Conservation (phyloP, 2,113 vertebrate species). For the Tragelaphus buxtoni region DNA sequence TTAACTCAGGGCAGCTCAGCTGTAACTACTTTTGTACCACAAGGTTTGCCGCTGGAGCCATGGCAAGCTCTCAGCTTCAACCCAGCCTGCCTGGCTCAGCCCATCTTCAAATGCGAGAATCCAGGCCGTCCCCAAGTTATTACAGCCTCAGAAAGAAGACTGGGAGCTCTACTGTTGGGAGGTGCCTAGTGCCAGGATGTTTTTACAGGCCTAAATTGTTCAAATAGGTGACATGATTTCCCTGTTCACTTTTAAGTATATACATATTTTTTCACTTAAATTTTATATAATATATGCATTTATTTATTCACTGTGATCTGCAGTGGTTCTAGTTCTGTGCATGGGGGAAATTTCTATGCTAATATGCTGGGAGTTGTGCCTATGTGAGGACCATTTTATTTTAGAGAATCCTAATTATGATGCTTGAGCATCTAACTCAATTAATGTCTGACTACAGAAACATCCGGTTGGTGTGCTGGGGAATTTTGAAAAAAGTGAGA, state of each 20-base stretch:
- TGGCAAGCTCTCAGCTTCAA: not conserved
- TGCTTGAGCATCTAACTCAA: not conserved
- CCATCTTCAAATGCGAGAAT: rapidly evolving
- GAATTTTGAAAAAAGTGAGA: not conserved
- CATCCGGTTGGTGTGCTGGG: not conserved
- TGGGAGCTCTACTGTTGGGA: not conserved
- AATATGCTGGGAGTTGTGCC: not conserved
- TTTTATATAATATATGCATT: not conserved
- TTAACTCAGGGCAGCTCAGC: conserved; percentile 84
- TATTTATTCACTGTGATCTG: not conserved
- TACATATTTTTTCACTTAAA: not conserved
- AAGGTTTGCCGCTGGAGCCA: conserved; percentile 21
- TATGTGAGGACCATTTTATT: not conserved
- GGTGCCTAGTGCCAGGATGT: not conserved
- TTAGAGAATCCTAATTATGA: not conserved
- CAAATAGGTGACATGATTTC: not conserved
- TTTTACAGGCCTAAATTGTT: not conserved
- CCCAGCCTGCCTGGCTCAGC: not conserved
- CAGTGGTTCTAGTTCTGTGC: not conserved
- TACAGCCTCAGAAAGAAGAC: not conserved
- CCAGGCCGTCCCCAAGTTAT: not conserved
- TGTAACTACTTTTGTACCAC: conserved; percentile 83
- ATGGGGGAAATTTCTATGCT: not conserved
- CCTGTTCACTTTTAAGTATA: not conserved
- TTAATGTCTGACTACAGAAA: not conserved